phyloP scores from a whole-genome alignment of 1,140 invertebrate genomes.

The Drosophila cardini region DNA sequence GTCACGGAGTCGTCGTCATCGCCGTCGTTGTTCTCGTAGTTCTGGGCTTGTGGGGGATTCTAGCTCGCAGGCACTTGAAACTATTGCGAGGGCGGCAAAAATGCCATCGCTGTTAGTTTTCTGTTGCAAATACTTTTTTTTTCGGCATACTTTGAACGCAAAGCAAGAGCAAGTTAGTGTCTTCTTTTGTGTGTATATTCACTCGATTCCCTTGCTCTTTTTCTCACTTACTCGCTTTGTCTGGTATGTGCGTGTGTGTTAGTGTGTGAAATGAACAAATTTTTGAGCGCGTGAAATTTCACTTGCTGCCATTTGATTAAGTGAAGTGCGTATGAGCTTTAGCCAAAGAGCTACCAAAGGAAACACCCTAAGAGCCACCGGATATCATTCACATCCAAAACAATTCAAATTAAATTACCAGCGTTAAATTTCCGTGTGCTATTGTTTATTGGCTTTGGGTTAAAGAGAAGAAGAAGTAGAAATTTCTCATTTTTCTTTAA shows the following conservation, averaged over 20 bases:
- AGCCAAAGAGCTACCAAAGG: not conserved
- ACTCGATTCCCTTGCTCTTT: not conserved
- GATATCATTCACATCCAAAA: not conserved
- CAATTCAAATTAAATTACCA: slow-evolving; percentile 52
- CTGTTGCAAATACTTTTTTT: slow-evolving; percentile 44
- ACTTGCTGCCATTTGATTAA: slow-evolving; percentile 70
- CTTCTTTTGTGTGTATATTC: slow-evolving; percentile 1
- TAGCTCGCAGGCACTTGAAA: slow-evolving; percentile 44
- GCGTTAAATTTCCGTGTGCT: slow-evolving; percentile 17
- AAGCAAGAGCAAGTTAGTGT: slow-evolving; percentile 16
- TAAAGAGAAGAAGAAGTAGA: not conserved
- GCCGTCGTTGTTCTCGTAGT: not conserved
- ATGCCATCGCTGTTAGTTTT: slow-evolving; percentile 52
- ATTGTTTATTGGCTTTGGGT: slow-evolving; percentile 1
- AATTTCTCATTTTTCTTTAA: too few relatives aligned
- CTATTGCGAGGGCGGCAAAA: slow-evolving; percentile 48
- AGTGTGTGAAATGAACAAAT: slow-evolving; percentile 59
- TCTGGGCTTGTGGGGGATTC: slow-evolving; percentile 31
- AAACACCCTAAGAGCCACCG: not conserved
- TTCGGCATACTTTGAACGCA: slow-evolving; percentile 19
- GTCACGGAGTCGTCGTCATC: slow-evolving; percentile 24
- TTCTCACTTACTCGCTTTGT: not conserved
- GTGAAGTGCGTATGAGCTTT: slow-evolving; percentile 40
- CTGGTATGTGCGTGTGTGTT: not conserved
- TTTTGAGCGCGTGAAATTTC: slow-evolving; percentile 53